Base-by-base conservation (phyloP, 2,113 vertebrate species). In the Manacus vitellinus region DNA sequence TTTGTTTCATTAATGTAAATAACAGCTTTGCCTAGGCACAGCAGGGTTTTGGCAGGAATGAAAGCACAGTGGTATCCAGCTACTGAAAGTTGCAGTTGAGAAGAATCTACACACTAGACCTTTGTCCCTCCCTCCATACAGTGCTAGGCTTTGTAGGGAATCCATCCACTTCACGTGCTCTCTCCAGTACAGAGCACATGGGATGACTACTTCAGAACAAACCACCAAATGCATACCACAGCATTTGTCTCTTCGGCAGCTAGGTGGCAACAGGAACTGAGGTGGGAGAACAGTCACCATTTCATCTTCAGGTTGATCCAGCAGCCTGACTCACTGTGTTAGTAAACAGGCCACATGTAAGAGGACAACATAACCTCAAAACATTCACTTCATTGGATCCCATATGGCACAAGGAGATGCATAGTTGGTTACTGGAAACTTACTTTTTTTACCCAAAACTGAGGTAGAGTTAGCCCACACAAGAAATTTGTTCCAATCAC, bases 191-290 rank as follows among this genome's bases (percentile, higher is more conserved):
- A 46, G 27, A 71, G 14, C 14, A 51, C 8, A 30, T 7, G 3
- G 39, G 21, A 27, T n/a, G 18, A 46, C 24, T 18, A 49, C 25
- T 41, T 76, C 47, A 58, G 47, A 87, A 80, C 0, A 0, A 92
- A 47, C 25, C 27, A 59, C 31, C 7, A 19, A 4, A 33, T 33
- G 9, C 17, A 46, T 3, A 67, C 3, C 24, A 37, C 14, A 92
- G 41, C 35, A 58, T 33, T 24, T 25, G 28, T 44, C 31, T 72
- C 63, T 66, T 80, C 75, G 39, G 35, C 85, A 95, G 51, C 63
- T 74, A 74, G 75, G 23, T 58, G 59, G 51, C 75, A 93, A 96
- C 41, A 88, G 62, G 54, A 90, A 74, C 33, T 1, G 71, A 71
- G 20, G 16, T 31, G 58, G 43, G 14, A 90, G 5, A 56, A 25